These are phyloP conservation scores for Lithophane semibrunnea DNA, from an alignment of 2,888 invertebrate genomes.

Conservation along the genomic window DNA sequence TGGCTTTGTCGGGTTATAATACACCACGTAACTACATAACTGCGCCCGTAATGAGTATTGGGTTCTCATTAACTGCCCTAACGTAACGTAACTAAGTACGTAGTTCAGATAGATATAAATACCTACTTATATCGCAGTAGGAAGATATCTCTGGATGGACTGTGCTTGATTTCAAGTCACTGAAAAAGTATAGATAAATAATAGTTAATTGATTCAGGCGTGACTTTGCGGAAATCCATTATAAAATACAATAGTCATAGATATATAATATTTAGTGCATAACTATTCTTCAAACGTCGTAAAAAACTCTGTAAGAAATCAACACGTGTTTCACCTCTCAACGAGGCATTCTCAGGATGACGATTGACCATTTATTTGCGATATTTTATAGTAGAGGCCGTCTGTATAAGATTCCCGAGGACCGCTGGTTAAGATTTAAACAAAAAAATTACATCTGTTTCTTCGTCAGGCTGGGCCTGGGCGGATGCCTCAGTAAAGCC, in stretches of 20 bases:
- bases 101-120: neutral
- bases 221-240: too few relatives aligned
- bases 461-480: neutral
- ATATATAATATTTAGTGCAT: too few relatives aligned
- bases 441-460: neutral
- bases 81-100: neutral
- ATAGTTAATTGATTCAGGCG: too few relatives aligned
- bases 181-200: neutral
- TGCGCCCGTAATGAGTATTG: conserved; percentile 7
- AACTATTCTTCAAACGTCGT: too few relatives aligned
- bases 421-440: neutral
- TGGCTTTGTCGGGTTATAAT: neutral
- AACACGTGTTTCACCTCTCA: too few relatives aligned
- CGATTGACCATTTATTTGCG: too few relatives aligned
- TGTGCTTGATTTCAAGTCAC: neutral
- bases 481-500: neutral
- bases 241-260: too few relatives aligned
- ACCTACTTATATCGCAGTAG: neutral
- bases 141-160: neutral
- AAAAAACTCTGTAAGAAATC: too few relatives aligned
- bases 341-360: too few relatives aligned
- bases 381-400: neutral
- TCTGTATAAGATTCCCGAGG: neutral
- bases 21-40: neutral
- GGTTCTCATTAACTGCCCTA: conserved; percentile 9